phyloP scores from a whole-genome alignment of 2,888 invertebrate genomes.

The Spilosoma lubricipeda region DNA sequence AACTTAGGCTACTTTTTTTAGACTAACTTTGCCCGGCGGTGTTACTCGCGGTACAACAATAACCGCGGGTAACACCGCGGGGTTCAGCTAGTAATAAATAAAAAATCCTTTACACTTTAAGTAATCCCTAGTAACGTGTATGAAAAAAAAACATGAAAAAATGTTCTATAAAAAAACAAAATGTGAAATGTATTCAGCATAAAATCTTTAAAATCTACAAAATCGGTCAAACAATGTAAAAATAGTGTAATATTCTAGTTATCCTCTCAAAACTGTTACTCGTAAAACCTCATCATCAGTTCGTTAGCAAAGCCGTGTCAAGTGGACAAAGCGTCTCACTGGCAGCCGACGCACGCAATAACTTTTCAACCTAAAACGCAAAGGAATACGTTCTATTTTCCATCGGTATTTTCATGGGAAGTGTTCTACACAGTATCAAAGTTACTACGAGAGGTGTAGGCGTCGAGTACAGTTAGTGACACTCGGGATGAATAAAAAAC shows the following conservation, averaged over 20 bases:
- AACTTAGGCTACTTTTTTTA: no score
- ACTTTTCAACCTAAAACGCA: slow-evolving; percentile 34
- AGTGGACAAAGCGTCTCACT: slow-evolving; percentile 56
- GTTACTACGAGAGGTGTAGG: slow-evolving; percentile 61
- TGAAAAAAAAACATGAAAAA: no score
- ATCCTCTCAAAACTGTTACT: slow-evolving; percentile 55
- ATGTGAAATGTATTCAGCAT: no score
- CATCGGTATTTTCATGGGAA: slow-evolving; percentile 17
- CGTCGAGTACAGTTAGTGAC: slow-evolving; percentile 71
- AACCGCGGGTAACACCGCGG: no score
- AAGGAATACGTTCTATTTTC: slow-evolving; percentile 30
- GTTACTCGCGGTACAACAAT: no score
- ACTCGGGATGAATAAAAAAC: slow-evolving; percentile 58
- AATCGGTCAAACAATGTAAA: slow-evolving; percentile 10
- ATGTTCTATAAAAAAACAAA: no score
- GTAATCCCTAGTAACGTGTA: no score
- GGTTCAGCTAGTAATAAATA: no score
- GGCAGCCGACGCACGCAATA: slow-evolving; percentile 30
- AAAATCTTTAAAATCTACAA: background rate
- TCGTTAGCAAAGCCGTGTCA: slow-evolving; percentile 71
- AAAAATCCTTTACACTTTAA: no score
- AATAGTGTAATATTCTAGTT: slow-evolving; percentile 37
- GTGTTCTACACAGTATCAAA: slow-evolving; percentile 43
- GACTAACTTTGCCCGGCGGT: no score
- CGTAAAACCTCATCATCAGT: slow-evolving; percentile 66